These are phyloP conservation scores for Philonicus albiceps DNA, from an alignment of 2,888 invertebrate genomes.

Conservation along the genomic window DNA sequence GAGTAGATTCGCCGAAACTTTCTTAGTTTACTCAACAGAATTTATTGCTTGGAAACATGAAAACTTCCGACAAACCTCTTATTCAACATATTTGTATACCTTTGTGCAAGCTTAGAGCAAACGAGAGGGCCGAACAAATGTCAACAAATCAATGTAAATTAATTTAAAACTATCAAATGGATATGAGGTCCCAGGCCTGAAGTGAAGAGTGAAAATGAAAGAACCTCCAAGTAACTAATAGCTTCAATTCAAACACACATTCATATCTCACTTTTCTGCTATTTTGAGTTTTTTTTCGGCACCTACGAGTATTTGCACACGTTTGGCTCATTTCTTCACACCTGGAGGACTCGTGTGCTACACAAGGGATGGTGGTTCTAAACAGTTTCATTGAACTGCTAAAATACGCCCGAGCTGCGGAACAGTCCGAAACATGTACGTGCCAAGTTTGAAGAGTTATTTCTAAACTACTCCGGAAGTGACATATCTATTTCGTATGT, in stretches of 20 bases:
- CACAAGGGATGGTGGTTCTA: background rate
- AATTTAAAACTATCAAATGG: background rate
- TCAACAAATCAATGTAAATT: background rate
- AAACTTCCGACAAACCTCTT: background rate
- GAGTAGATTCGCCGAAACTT: background rate
- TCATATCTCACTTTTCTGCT: background rate
- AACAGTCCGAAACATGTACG: conserved; percentile 5
- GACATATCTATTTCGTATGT: conserved; percentile 13
- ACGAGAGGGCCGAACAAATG: background rate
- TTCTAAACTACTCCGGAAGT: background rate
- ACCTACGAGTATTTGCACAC: background rate
- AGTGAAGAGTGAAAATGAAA: background rate
- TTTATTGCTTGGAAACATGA: background rate
- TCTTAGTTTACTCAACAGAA: background rate
- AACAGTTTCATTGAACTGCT: background rate
- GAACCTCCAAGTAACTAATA: background rate
- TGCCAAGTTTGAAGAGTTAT: conserved; percentile 13
- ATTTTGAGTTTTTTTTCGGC: background rate
- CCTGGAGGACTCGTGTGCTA: background rate
- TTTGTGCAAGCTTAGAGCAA: background rate
- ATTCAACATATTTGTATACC: background rate
- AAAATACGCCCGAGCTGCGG: background rate
- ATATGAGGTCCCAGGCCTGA: background rate
- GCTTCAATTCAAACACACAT: background rate
- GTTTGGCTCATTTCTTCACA: background rate